Evolutionary conservation across 2,888 invertebrate species (phyloP).

Genomic region (Andrena fulva): DNA sequence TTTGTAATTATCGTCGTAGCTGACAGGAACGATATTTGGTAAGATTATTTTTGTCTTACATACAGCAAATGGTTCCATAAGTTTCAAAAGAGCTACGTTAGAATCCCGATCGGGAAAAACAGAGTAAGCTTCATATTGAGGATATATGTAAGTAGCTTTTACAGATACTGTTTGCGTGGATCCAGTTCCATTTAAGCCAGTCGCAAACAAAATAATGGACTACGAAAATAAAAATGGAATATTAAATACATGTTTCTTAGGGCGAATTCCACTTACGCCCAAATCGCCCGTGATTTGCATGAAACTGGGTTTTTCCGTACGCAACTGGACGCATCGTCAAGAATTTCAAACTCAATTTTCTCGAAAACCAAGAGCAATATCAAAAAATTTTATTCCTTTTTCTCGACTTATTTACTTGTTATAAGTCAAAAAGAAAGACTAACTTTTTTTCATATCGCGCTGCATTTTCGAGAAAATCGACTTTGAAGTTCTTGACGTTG

Average conservation of each 20-base stretch:
- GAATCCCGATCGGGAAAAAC: constrained; percentile 66
- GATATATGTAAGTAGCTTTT: constrained; percentile 75
- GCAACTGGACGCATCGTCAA: no score
- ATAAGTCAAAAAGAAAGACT: no score
- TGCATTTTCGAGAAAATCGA: no score
- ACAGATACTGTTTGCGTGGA: constrained; percentile 67
- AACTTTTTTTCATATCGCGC: no score
- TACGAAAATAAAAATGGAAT: constrained; percentile 43
- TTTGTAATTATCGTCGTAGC: constrained; percentile 68
- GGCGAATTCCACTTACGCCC: no score
- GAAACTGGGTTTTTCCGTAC: no score
- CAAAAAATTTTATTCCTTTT: no score
- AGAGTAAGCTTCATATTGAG: constrained; percentile 70
- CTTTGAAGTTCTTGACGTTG: no score
- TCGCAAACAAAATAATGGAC: constrained; percentile 71
- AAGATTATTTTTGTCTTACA: constrained; percentile 60
- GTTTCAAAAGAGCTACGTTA: constrained; percentile 74
- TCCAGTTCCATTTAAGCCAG: constrained; percentile 68
- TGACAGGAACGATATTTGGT: constrained; percentile 64
- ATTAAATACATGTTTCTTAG: constrained; percentile 2
- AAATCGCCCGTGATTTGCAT: no score
- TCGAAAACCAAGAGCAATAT: no score
- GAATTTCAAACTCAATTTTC: no score
- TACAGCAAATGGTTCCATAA: constrained; percentile 67
- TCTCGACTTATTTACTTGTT: no score